Evolutionary conservation across 1,140 invertebrate genomes (phyloP), one percentile per base, ranked within the genome.

Genomic region (Pogonomyrmex californicus): DNA sequence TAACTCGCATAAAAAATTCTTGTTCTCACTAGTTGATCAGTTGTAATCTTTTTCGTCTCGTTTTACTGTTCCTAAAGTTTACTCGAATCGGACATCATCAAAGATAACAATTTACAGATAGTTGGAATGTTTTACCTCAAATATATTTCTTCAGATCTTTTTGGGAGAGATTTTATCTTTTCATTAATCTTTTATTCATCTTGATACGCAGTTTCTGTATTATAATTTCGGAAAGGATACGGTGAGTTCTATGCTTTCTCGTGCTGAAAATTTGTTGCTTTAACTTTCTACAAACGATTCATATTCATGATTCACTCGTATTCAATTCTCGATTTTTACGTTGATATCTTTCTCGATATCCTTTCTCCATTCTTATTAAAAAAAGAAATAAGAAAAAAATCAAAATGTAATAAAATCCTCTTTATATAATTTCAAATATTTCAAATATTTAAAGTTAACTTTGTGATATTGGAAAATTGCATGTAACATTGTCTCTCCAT

Each of bases 151-250:
- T 1, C 2, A 10, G 14, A 47, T 9, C 71, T 82, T 14, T 58
- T 30, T 23, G 10, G 41, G 12, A 47, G 17, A 30, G 14, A 60
- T n/a, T 44, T 41, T 68, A 68, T 33, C 23, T 9, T 71, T 36
- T 66, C 3, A 51, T 44, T 71, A 38, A 71, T 82, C 38, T 82
- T 82, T 82, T 71, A 82, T 82, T 82, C 65, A 82, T 82, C 9
- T 47, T 36, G 54, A 71, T 71, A 38, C 51, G 10, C 4, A 47
- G 38, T 70, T 82, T 58, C 30, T 6, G 17, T 36, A 68, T 54
- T 47, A 12, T 6, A 44, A 63, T 36, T 47, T 71, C 6, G 10
- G 10, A 70, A 70, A 58, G 38, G 47, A 47, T 58, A 82, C 4
- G 12, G 12, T n/a, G 33, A 44, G 65, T 79, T 65, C 12, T 47